These are phyloP conservation scores for Encarsia formosa DNA, from an alignment of 2,888 invertebrate genomes.

Conservation along the genomic window DNA sequence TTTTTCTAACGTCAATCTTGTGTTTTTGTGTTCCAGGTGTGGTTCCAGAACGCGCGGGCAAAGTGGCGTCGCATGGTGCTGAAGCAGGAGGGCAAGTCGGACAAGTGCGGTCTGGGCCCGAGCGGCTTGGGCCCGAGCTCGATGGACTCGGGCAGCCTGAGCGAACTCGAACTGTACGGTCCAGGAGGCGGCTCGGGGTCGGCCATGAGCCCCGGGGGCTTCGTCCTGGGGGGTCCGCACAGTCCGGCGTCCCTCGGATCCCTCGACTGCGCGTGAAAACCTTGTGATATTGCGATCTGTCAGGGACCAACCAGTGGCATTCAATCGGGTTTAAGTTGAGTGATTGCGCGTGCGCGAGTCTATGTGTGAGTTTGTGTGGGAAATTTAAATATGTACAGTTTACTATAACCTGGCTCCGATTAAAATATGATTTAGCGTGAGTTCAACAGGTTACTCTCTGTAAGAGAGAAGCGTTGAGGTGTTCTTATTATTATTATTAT, in stretches of 20 bases:
- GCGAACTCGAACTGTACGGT: slow-evolving; percentile 50
- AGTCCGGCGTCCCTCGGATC: slow-evolving; percentile 70
- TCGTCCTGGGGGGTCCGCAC: slow-evolving; percentile 65
- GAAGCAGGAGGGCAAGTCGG: slow-evolving; percentile 73
- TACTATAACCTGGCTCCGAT: no score
- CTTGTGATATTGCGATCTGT: no score
- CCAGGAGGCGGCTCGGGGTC: slow-evolving; percentile 66
- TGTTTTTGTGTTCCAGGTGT: slow-evolving; percentile 64
- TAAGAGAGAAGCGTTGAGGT: no score
- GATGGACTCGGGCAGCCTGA: slow-evolving; percentile 54
- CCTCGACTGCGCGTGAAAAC: slow-evolving; percentile 73
- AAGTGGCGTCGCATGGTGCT: slow-evolving; percentile 88
- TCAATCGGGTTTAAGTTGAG: no score
- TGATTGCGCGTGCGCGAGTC: no score
- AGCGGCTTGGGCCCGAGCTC: slow-evolving; percentile 47
- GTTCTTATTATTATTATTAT: no score
- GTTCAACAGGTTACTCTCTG: no score
- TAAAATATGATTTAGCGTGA: no score
- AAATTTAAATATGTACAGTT: no score
- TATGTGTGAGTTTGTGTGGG: no score
- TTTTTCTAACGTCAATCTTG: no score
- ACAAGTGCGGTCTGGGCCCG: slow-evolving; percentile 60
- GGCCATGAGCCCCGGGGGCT: slow-evolving; percentile 68
- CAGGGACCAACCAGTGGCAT: no score
- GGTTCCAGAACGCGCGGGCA: slow-evolving; percentile 93